A percentile compares a stretch with the other conserved stretches of the same genome.
Conservation (phyloP, 2,113 vertebrate genomes). For the Sander vitreus region DNA sequence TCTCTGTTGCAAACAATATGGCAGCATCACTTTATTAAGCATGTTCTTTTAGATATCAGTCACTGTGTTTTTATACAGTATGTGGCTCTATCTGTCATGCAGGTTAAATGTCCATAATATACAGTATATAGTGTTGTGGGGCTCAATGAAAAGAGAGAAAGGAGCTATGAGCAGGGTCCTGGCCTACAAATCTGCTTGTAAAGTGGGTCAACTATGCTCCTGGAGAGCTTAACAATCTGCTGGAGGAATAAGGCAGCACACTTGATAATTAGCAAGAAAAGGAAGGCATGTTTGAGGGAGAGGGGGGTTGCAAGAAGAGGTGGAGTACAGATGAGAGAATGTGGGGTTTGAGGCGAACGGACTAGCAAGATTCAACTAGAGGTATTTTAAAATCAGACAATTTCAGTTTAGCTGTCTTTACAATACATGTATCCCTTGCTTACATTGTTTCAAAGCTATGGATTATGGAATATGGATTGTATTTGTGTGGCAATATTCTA, state of each 20-base stretch:
- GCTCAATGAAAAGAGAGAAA: slow-evolving; percentile 61
- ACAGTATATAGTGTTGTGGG: slow-evolving; percentile 21
- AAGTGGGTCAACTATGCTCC: slow-evolving; percentile 85
- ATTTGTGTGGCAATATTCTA: background rate
- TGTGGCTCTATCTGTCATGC: slow-evolving; percentile 13
- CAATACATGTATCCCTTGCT: no score
- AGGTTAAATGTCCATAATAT: slow-evolving; percentile 31
- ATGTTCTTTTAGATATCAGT: background rate
- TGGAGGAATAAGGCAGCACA: slow-evolving; percentile 76
- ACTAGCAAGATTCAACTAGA: slow-evolving; percentile 32
- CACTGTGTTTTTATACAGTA: background rate
- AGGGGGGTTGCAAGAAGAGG: slow-evolving; percentile 46
- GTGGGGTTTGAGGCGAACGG: slow-evolving; percentile 55
- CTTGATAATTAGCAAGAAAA: slow-evolving; percentile 79
- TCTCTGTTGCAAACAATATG: slow-evolving; percentile 19
- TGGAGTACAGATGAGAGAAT: slow-evolving; percentile 52
- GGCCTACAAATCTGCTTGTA: slow-evolving; percentile 71
- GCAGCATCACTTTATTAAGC: background rate
- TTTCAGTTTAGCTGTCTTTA: slow-evolving; percentile 1
- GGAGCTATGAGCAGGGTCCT: slow-evolving; percentile 65
- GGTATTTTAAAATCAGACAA: slow-evolving; percentile 30
- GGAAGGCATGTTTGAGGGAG: slow-evolving; percentile 57
- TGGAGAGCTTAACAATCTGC: slow-evolving; percentile 81
- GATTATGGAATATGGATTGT: background rate
- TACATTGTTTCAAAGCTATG: background rate